phyloP scores from a whole-genome alignment of 2,888 invertebrate species.

The Incurvaria masculella region DNA sequence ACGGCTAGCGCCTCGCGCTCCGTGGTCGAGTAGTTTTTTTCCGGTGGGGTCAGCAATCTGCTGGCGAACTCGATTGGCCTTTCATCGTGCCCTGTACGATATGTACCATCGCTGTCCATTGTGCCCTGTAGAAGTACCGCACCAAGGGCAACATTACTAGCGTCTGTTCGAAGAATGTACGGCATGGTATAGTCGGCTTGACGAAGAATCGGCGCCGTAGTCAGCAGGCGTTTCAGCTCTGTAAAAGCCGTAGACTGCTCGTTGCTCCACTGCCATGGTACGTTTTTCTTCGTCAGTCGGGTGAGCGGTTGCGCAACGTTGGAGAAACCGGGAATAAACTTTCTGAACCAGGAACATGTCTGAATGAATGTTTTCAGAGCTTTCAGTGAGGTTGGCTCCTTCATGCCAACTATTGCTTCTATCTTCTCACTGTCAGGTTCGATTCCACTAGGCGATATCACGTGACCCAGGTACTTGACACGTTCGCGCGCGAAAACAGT shows the following conservation, averaged over 20 bases:
- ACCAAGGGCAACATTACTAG: constrained; percentile 14
- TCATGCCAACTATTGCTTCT: not conserved
- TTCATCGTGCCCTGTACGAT: not conserved
- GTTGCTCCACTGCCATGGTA: constrained; percentile 11
- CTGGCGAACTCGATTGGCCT: constrained; percentile 21
- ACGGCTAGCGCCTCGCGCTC: constrained; percentile 27
- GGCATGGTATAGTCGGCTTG: constrained; percentile 11
- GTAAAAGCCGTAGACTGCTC: constrained; percentile 11
- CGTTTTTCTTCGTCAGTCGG: constrained; percentile 14
- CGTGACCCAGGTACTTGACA: constrained; percentile 10
- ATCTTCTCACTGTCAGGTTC: constrained; percentile 1
- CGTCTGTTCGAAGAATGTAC: constrained; percentile 19
- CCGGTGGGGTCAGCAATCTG: constrained; percentile 19
- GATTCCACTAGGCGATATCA: not conserved
- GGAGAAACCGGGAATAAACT: not conserved
- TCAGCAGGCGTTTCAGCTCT: constrained; percentile 12
- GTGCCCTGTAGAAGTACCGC: constrained; percentile 5
- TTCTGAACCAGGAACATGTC: constrained; percentile 16
- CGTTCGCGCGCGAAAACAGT: constrained; percentile 15
- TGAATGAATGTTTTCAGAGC: constrained; percentile 13
- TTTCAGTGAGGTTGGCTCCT: not conserved
- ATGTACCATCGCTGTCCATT: too few relatives aligned
- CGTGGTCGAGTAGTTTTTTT: constrained; percentile 26
- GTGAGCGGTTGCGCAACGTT: constrained; percentile 13
- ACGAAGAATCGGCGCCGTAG: constrained; percentile 12